phyloP scores from a whole-genome alignment of 2,113 vertebrate species.

The Patagioenas fasciata region DNA sequence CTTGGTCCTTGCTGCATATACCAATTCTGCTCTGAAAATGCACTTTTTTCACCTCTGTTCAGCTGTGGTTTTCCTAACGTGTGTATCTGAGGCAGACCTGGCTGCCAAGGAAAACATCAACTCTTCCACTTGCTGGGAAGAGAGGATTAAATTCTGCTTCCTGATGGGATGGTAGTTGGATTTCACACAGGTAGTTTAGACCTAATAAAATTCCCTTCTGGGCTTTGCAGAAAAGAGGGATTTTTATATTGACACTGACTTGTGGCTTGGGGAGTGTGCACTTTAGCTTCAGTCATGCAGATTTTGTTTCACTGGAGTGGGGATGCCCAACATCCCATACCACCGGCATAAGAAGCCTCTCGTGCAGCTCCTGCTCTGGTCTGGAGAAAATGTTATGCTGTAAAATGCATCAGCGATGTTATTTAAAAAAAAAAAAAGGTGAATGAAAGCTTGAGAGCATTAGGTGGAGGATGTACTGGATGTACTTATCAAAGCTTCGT shows the following conservation, averaged over 20 bases:
- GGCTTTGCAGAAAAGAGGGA: background rate
- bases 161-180: background rate
- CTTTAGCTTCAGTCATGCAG: background rate
- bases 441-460: background rate
- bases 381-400: background rate
- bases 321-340: background rate
- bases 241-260: background rate
- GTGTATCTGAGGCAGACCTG: slow-evolving; percentile 19
- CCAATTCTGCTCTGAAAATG: background rate
- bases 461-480: too few species aligned
- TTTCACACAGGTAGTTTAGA: slow-evolving; percentile 35
- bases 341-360: background rate
- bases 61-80: slow-evolving; percentile 34
- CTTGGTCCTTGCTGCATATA: background rate
- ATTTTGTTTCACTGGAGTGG: background rate
- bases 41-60: slow-evolving; percentile 4
- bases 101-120: slow-evolving; percentile 35
- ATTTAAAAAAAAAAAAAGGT: background rate
- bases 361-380: background rate
- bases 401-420: background rate
- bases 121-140: slow-evolving; percentile 32
- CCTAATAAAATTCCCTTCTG: slow-evolving; percentile 11
- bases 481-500: background rate
- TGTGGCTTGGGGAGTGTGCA: background rate
- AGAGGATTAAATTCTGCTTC: slow-evolving; percentile 34